A percentile compares a stretch with the other conserved stretches of the same genome.
phyloP scores from a whole-genome alignment of 2,888 invertebrate species.

The Agonopterix subpropinquella region DNA sequence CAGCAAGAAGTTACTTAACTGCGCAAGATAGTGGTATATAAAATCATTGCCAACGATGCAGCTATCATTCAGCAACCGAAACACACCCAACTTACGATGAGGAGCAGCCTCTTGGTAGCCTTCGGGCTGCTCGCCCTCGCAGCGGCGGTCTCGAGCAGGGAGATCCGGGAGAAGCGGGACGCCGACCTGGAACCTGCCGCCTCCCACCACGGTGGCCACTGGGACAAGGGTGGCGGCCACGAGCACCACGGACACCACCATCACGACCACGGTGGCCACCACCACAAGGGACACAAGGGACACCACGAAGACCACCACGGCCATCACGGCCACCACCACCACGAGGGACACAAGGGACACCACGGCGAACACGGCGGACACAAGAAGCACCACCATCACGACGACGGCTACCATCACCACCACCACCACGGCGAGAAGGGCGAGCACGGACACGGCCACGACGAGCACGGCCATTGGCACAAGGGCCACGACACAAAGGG shows the following conservation, averaged over 20 bases:
- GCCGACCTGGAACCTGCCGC: constrained; percentile 74
- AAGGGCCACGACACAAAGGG: constrained; percentile 91
- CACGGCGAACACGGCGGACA: constrained; percentile 78
- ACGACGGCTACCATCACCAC: constrained; percentile 78
- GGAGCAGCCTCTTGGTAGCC: constrained; percentile 43
- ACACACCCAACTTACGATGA: constrained; percentile 47
- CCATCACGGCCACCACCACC: constrained; percentile 82
- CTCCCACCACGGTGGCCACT: constrained; percentile 35
- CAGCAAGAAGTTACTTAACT: constrained; percentile 47
- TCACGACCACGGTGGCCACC: constrained; percentile 78
- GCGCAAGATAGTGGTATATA: constrained; percentile 49
- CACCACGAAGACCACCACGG: constrained; percentile 80
- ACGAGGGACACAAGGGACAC: constrained; percentile 77
- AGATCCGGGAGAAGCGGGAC: constrained; percentile 61
- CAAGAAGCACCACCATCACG: constrained; percentile 79
- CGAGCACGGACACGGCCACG: constrained; percentile 73
- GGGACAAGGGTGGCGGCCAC: constrained; percentile 50
- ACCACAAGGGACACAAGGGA: constrained; percentile 81
- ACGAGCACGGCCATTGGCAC: constrained; percentile 80
- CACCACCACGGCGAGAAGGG: constrained; percentile 79
- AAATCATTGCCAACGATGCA: constrained; percentile 45
- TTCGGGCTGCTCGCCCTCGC: constrained; percentile 66
- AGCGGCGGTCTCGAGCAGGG: constrained; percentile 62
- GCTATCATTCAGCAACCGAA: constrained; percentile 52
- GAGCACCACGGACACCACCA: constrained; percentile 79